A percentile compares a stretch with the other conserved stretches of the same genome.
Evolutionary conservation across 2,797 vertebrate genomes (phyloP).

Genomic region (Carcharodon carcharias): DNA sequence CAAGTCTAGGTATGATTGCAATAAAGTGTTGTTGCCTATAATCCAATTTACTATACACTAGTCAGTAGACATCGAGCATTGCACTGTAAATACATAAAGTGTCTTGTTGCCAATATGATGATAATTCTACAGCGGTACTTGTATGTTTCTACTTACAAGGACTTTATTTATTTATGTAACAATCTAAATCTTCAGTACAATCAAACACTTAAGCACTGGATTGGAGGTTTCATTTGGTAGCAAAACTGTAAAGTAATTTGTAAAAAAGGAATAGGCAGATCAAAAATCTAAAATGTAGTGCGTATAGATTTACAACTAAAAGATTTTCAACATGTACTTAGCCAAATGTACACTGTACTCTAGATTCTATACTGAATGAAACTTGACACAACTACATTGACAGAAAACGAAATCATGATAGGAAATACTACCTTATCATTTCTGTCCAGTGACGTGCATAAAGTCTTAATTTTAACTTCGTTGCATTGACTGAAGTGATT

Average conservation of each 20-base stretch:
- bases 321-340: background rate
- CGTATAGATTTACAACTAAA: background rate
- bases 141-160: background rate
- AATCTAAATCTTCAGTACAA: no score
- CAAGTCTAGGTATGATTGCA: background rate
- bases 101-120: background rate
- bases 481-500: background rate
- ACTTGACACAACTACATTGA: background rate
- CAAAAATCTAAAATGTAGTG: background rate
- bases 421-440: background rate
- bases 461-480: background rate
- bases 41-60: background rate
- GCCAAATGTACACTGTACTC: background rate
- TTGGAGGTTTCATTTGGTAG: background rate
- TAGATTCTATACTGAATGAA: background rate
- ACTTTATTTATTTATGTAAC: background rate
- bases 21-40: background rate
- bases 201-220: background rate
- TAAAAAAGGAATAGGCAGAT: background rate
- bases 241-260: background rate
- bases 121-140: background rate
- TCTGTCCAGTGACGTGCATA: no score
- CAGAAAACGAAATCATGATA: background rate
- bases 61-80: background rate
- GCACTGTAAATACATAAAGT: background rate